Evolutionary conservation across 2,888 invertebrate species (phyloP).

Genomic region (Pimpla rufipes): DNA sequence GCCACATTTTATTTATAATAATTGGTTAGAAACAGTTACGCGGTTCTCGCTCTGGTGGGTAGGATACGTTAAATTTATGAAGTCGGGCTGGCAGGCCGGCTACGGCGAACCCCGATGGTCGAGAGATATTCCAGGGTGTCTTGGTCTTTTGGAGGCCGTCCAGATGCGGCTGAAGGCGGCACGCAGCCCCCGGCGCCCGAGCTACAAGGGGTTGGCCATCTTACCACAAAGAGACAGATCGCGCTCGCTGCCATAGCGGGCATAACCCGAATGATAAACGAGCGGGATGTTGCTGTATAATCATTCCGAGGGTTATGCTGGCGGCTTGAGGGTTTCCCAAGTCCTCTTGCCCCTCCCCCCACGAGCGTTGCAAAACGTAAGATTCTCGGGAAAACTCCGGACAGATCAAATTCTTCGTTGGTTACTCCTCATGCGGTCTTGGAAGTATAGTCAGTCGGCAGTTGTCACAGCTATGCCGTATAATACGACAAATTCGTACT

Average conservation of each 20-base stretch:
- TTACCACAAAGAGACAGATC: slow-evolving; percentile 82
- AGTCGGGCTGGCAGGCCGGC: slow-evolving; percentile 73
- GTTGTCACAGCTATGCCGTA: slow-evolving; percentile 3
- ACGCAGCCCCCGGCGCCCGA: slow-evolving; percentile 38
- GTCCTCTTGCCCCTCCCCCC: slow-evolving; percentile 31
- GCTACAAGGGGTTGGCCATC: slow-evolving; percentile 81
- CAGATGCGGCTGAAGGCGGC: slow-evolving; percentile 76
- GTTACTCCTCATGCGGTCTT: not conserved
- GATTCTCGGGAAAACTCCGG: slow-evolving; percentile 23
- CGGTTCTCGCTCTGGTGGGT: slow-evolving; percentile 75
- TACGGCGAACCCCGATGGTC: slow-evolving; percentile 14
- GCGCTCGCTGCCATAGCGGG: slow-evolving; percentile 77
- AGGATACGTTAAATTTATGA: slow-evolving; percentile 79
- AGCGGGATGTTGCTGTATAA: slow-evolving; percentile 82
- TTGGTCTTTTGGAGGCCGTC: slow-evolving; percentile 82
- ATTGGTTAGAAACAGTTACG: slow-evolving; percentile 84
- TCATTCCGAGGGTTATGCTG: slow-evolving; percentile 77
- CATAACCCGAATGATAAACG: slow-evolving; percentile 81
- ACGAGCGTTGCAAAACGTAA: slow-evolving; percentile 57
- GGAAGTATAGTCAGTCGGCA: not conserved
- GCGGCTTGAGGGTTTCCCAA: slow-evolving; percentile 64
- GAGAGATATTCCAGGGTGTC: slow-evolving; percentile 79
- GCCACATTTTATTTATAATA: slow-evolving; percentile 84
- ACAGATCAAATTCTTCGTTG: slow-evolving; percentile 12
- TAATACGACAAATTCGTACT: not conserved